Base-by-base conservation (phyloP, 2,888 invertebrate genomes). In the Galerucella calmariensis region DNA sequence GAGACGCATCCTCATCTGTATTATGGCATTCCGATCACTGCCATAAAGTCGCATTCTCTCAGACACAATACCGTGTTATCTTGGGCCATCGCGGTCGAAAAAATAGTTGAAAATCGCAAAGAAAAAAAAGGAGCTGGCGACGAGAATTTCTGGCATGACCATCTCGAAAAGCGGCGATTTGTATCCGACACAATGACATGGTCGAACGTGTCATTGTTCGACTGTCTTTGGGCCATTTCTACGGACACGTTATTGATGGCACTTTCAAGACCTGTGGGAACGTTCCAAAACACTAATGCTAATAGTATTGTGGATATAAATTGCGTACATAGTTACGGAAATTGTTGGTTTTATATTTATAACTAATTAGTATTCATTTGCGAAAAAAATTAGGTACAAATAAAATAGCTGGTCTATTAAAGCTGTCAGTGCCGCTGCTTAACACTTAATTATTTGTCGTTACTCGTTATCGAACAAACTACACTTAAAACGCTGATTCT, bases 161-260 rank as follows among this genome's bases (percentile, higher is more conserved):
- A 81, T 81, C 79, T 81, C 79, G 80, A 81, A 81, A 67, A 77
- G 77, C 80, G 77, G 83, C 81, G 81, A 82, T 81, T 81, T 80
- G 82, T 82, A 82, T 81, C 82, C 77, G 79, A 79, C 82, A 72
- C 75, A 76, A 76, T 61, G 69, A 69, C 78, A 77, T 78, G 78
- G 78, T 78, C 78, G 80, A 77, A 79, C 79, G 79, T 81, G 82
- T 82, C 82, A 83, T 82, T 82, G 83, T 83, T 83, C 80, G 77
- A 75, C 80, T 79, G 82, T 82, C 81, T 77, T 80, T 78, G 79
- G 79, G 81, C 81, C 81, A 78, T 82, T 82, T 82, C 80, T 80
- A 81, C 79, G 41, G 48, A 63, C 82, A 81, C 79, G 81, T 82
- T 82, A 83, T 83, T 83, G 81, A 83, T 83, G 82, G 81, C 83